phyloP scores from a whole-genome alignment of 2,797 vertebrate species.

The Lithobates sylvaticus region DNA sequence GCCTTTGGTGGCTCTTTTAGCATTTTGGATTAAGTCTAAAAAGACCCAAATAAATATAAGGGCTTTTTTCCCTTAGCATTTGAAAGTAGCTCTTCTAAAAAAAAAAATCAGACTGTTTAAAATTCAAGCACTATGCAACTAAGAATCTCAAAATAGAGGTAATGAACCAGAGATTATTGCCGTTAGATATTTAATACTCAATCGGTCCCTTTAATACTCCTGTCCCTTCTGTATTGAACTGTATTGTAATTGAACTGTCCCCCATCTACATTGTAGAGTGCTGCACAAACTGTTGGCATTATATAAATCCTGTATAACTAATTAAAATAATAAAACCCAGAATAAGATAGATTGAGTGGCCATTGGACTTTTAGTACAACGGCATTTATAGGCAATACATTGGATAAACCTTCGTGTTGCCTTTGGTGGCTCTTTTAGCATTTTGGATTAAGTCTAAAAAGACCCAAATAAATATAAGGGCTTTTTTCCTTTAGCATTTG shows the following conservation, averaged over 20 bases:
- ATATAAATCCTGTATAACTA: too few species aligned
- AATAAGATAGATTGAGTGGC: too few species aligned
- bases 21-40: slow-evolving; percentile 65
- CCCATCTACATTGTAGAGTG: too few species aligned
- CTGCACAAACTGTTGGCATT: too few species aligned
- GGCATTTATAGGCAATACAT: too few species aligned
- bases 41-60: slow-evolving; percentile 64
- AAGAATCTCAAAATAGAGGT: slow-evolving; percentile 84
- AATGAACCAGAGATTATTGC: slow-evolving; percentile 87
- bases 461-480: slow-evolving; percentile 63
- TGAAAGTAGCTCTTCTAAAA: slow-evolving; percentile 69
- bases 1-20: slow-evolving; percentile 16
- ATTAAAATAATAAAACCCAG: too few species aligned
- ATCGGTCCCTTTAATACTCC: too few species aligned
- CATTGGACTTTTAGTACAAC: too few species aligned
- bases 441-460: slow-evolving; percentile 65
- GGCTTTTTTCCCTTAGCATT: slow-evolving; percentile 66
- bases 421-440: slow-evolving; percentile 36
- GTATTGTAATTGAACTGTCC: too few species aligned
- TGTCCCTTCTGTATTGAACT: too few species aligned
- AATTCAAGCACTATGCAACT: slow-evolving; percentile 80
- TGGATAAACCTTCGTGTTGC: not conserved
- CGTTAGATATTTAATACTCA: slow-evolving; percentile 87
- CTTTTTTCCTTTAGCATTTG: slow-evolving; percentile 68
- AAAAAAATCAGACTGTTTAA: slow-evolving; percentile 76